These are phyloP conservation scores for Diadema setosum DNA, from an alignment of 35 echinoderm and acorn worm genomes.

Conservation along the genomic window DNA sequence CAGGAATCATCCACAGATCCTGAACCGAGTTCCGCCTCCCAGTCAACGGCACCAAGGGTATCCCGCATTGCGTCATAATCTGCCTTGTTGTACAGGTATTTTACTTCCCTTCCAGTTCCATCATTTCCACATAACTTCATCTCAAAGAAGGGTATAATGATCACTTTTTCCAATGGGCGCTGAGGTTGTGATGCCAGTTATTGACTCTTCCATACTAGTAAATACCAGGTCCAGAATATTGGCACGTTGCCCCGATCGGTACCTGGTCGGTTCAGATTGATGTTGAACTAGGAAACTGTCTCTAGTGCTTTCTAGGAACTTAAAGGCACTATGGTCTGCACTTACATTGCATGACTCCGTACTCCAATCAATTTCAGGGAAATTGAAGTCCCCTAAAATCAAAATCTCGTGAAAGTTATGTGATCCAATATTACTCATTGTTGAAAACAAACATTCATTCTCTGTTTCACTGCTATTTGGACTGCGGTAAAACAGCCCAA, in stretches of 20 bases:
- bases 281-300: slow-evolving; percentile 30
- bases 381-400: slow-evolving; percentile 46
- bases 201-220: neutral
- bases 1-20: too few species aligned
- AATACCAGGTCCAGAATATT: slow-evolving; percentile 26
- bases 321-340: neutral
- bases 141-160: neutral
- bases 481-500: slow-evolving; percentile 25
- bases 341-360: neutral
- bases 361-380: slow-evolving; percentile 6
- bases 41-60: too few species aligned
- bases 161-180: slow-evolving; percentile 50
- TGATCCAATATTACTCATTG: neutral
- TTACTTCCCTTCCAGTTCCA: too few species aligned
- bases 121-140: too few species aligned
- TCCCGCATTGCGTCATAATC: too few species aligned
- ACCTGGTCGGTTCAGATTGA: slow-evolving; percentile 9
- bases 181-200: neutral
- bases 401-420: neutral
- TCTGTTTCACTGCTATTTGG: neutral
- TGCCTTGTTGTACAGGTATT: too few species aligned
- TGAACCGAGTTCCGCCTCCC: too few species aligned
- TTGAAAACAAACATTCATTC: neutral
- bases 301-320: neutral
- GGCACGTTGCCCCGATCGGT: neutral